A percentile compares a stretch with the other conserved stretches of the same genome.
phyloP scores from a whole-genome alignment of 2,888 invertebrate species.

The Phymatocera aterrima region DNA sequence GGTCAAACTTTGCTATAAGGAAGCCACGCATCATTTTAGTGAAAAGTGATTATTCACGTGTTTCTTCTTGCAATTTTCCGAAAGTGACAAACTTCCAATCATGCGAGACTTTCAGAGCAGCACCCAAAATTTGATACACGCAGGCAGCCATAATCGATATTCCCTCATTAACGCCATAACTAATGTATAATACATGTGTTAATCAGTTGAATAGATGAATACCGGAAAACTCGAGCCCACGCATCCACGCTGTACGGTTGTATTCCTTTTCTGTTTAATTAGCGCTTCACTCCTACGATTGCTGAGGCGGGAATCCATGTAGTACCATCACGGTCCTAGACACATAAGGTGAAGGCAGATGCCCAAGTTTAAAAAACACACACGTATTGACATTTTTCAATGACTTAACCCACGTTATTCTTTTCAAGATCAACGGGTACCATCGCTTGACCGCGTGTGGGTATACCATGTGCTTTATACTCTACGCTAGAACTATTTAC shows the following conservation, averaged over 20 bases:
- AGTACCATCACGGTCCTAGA: neutral
- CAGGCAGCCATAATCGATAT: too few species aligned
- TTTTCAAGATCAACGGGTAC: neutral
- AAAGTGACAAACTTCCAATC: neutral
- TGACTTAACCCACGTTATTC: constrained; percentile 27
- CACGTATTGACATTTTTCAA: neutral
- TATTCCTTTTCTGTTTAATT: neutral
- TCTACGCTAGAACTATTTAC: constrained; percentile 3
- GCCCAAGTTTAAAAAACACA: constrained; percentile 16
- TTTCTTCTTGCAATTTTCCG: neutral
- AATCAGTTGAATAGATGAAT: neutral
- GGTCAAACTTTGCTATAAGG: neutral
- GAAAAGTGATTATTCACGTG: neutral
- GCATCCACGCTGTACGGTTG: neutral
- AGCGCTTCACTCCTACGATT: neutral
- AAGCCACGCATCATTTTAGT: neutral
- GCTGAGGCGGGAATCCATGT: neutral
- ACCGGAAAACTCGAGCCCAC: constrained; percentile 1
- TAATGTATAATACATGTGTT: neutral
- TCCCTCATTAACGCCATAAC: neutral
- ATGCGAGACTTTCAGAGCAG: neutral
- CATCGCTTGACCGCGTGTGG: constrained; percentile 3
- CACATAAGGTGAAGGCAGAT: neutral
- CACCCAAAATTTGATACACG: neutral
- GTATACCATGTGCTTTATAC: constrained; percentile 11